These are phyloP conservation scores for Excalfactoria chinensis DNA, from an alignment of 2,113 vertebrate genomes.

Conservation along the genomic window DNA sequence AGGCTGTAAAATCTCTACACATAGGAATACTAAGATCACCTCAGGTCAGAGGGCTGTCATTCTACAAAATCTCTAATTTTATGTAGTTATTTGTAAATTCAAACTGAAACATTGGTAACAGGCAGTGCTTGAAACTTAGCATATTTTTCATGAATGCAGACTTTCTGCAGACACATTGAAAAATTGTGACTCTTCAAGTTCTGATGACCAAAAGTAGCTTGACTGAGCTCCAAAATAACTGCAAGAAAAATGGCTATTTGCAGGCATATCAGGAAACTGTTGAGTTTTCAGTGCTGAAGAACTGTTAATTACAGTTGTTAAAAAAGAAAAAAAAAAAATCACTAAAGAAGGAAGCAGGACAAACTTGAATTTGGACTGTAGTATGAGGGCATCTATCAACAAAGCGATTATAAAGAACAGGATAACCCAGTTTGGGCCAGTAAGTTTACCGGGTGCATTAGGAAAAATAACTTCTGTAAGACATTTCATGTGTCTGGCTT, in stretches of 20 bases:
- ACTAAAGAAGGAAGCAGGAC: background rate
- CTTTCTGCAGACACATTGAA: background rate
- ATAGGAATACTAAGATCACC: background rate
- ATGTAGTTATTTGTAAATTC: background rate
- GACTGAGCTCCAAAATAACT: background rate
- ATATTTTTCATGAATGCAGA: background rate
- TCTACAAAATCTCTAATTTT: background rate
- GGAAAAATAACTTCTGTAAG: background rate
- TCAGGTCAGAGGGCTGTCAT: background rate
- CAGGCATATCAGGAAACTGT: background rate
- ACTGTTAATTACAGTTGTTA: background rate
- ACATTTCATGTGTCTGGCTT: background rate
- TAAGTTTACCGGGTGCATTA: background rate
- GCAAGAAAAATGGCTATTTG: background rate
- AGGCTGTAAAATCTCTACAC: background rate
- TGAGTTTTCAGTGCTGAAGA: background rate
- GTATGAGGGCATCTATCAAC: background rate
- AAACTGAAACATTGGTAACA: background rate
- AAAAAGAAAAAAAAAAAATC: background rate
- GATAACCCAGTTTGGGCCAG: background rate
- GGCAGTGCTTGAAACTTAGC: background rate
- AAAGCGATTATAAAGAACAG: background rate
- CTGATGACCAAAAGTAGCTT: background rate
- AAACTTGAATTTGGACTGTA: background rate
- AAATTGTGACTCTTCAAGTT: background rate